These are phyloP conservation scores for Danio aesculapii DNA, from an alignment of 2,797 vertebrate genomes.

Conservation along the genomic window DNA sequence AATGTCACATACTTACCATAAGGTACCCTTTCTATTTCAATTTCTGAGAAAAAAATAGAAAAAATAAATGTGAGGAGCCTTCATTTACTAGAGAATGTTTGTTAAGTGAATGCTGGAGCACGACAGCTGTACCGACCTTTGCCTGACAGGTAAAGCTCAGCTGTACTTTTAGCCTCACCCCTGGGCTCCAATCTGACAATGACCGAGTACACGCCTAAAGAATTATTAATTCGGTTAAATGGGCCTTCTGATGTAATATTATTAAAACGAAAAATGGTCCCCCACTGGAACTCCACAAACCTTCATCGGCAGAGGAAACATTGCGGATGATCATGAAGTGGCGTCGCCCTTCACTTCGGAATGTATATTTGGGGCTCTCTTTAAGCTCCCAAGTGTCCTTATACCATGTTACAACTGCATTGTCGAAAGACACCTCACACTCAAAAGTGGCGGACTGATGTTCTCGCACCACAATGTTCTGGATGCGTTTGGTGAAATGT, in stretches of 20 bases:
- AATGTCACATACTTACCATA: slow-evolving; percentile 82
- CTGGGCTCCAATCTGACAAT: slow-evolving; percentile 96
- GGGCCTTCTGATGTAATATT: slow-evolving; percentile 37
- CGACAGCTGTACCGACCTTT: slow-evolving; percentile 86
- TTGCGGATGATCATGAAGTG: slow-evolving; percentile 99
- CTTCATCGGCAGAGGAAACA: slow-evolving; percentile 96
- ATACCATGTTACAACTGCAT: slow-evolving; percentile 97
- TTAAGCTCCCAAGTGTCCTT: slow-evolving; percentile 94
- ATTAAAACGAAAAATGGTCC: slow-evolving; percentile 22
- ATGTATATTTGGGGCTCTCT: slow-evolving; percentile 96
- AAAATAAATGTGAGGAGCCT: slow-evolving; percentile 55
- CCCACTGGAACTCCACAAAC: slow-evolving; percentile 77
- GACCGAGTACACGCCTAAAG: slow-evolving; percentile 95
- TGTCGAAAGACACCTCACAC: slow-evolving; percentile 98
- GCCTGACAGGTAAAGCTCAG: slow-evolving; percentile 95
- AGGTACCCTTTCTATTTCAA: slow-evolving; percentile 91
- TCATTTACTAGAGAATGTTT: slow-evolving; percentile 39
- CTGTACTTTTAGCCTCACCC: slow-evolving; percentile 97
- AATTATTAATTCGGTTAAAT: slow-evolving; percentile 75
- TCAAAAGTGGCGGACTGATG: slow-evolving; percentile 96
- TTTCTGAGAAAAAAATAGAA: slow-evolving; percentile 84
- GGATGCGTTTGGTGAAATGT: slow-evolving; percentile 98
- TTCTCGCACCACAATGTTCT: slow-evolving; percentile 97
- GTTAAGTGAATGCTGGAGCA: slow-evolving; percentile 64
- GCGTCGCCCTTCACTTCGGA: slow-evolving; percentile 92